Evolutionary conservation across 2,888 invertebrate genomes (phyloP), one percentile per base, ranked within the genome.

Genomic region (Pachymerium ferrugineum): DNA sequence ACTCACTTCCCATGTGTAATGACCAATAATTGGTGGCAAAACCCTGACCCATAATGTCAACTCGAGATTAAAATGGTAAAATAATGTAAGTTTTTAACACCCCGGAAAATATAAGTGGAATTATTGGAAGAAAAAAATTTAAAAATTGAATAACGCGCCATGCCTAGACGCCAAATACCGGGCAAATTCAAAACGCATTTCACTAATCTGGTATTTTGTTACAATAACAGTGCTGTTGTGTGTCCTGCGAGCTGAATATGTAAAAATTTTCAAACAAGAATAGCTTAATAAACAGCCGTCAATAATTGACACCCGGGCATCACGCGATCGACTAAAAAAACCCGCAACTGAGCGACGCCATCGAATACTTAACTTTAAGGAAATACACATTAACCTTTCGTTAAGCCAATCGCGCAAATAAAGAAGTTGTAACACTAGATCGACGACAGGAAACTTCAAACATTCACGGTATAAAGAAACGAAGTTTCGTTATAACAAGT

Each of bases 141-240:
- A n/a, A n/a, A n/a, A 62, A 47, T 62, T 62, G 62, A 62, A 62
- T 28, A 62, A 62, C 62, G 62, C 62, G 62, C 62, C 62, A 62
- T 28, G 28, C n/a, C n/a, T 4, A 28, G 14, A 22, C 12, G 2
- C 1, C 12, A 28, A 62, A 62, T 28, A 25, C 62, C 25, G 62
- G 62, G 62, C 28, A 62, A 62, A 62, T 62, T 62, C 62, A 62
- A 62, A 62, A 3, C 3, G 28, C 1, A 12, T 54, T 3, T 6
- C 22, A 28, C 54, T 1, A 25, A 22, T 54, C 12, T 22, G n/a
- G n/a, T n/a, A 12, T 4, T 1, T 5, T 4, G 6, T 47, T 47
- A 2, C n/a, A 47, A 14, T 22, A 47, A 8, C 47, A n/a, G n/a
- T n/a, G n/a, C n/a, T n/a, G n/a, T n/a, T n/a, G n/a, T n/a, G n/a